Conservation (phyloP, 2,888 invertebrate genomes). For the Hipparchia sbordonii region DNA sequence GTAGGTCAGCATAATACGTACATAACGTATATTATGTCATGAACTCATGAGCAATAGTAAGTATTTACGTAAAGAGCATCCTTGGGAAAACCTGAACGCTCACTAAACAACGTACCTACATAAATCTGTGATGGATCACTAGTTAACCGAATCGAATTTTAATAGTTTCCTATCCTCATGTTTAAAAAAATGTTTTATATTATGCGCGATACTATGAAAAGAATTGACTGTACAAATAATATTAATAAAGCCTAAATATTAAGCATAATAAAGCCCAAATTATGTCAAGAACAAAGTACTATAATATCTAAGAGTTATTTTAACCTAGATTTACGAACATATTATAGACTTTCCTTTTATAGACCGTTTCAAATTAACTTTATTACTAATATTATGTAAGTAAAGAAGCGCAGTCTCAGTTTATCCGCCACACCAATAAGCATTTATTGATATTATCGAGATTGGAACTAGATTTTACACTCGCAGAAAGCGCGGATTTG, state of each 20-base stretch:
- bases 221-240: too few relatives aligned
- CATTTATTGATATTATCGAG: neutral
- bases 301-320: too few relatives aligned
- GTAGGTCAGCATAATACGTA: neutral
- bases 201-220: neutral
- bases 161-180: neutral
- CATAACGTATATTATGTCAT: neutral
- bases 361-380: too few relatives aligned
- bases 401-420: neutral
- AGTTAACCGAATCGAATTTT: neutral
- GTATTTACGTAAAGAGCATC: neutral
- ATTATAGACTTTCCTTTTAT: too few relatives aligned
- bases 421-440: slow-evolving; percentile 2
- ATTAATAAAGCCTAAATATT: too few relatives aligned
- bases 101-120: neutral
- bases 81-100: slow-evolving; percentile 7
- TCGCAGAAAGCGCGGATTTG: neutral
- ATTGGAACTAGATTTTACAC: neutral
- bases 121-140: neutral
- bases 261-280: neutral
- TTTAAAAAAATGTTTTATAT: neutral
- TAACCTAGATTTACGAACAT: too few relatives aligned
- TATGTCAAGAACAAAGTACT: neutral
- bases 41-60: neutral
- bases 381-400: neutral